phyloP scores from a whole-genome alignment of 2,797 vertebrate species.

The Macroramphosus scolopax region DNA sequence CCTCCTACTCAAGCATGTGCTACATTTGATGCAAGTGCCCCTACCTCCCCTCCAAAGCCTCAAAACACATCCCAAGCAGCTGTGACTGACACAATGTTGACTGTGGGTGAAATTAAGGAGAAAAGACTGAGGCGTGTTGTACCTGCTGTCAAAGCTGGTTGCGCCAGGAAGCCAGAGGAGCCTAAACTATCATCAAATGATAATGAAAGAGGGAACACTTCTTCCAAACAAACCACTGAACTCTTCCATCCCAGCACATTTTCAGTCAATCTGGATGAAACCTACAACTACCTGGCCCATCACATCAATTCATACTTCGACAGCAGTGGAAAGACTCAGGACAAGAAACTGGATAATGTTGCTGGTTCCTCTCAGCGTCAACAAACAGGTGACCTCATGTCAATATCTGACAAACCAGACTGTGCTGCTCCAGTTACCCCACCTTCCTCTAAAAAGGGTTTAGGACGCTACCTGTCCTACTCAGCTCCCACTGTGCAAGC shows the following conservation, averaged over 20 bases:
- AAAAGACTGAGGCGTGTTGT: slow-evolving; percentile 48
- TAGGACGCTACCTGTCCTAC: slow-evolving; percentile 87
- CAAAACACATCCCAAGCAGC: slow-evolving; percentile 14
- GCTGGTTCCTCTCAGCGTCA: slow-evolving; percentile 31
- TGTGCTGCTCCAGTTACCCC: slow-evolving; percentile 38
- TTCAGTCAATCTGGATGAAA: slow-evolving; percentile 87
- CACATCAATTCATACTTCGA: slow-evolving; percentile 92
- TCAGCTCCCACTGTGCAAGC: slow-evolving; percentile 89
- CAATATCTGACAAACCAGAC: slow-evolving; percentile 53
- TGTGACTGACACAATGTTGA: slow-evolving; percentile 8
- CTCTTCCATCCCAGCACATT: slow-evolving; percentile 86
- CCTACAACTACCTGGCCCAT: slow-evolving; percentile 86
- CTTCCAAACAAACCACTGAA: slow-evolving; percentile 59
- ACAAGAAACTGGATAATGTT: slow-evolving; percentile 57
- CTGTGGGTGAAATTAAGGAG: slow-evolving; percentile 52
- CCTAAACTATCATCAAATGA: slow-evolving; percentile 19
- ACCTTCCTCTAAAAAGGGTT: slow-evolving; percentile 84
- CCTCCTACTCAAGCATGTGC: slow-evolving; percentile 26
- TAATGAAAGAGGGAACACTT: slow-evolving; percentile 48
- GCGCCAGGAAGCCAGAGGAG: slow-evolving; percentile 37
- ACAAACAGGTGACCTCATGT: slow-evolving; percentile 43
- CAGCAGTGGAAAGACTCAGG: slow-evolving; percentile 70
- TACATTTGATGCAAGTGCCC: slow-evolving; percentile 27
- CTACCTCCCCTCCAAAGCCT: slow-evolving; percentile 28
- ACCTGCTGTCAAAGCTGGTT: slow-evolving; percentile 32